phyloP scores from a whole-genome alignment of 2,797 vertebrate species.

The Meriones psammophilus region DNA sequence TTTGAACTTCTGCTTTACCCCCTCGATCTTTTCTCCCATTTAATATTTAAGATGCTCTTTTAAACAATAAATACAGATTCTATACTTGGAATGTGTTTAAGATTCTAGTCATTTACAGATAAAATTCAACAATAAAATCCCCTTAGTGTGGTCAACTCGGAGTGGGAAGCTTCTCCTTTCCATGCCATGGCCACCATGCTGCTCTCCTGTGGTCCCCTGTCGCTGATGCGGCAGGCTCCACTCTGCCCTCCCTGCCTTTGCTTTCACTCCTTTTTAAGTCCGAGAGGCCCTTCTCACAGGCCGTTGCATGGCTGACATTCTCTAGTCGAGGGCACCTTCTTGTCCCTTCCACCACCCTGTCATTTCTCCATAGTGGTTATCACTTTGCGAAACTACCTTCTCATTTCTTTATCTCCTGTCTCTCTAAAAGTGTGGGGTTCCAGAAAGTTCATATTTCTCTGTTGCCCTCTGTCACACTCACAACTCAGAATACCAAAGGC shows the following conservation, averaged over 20 bases:
- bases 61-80: background rate
- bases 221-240: background rate
- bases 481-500: background rate
- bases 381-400: background rate
- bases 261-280: background rate
- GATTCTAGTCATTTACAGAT: background rate
- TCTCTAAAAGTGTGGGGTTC: background rate
- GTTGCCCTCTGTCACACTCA: background rate
- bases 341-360: background rate
- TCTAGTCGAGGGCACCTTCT: too few relatives aligned
- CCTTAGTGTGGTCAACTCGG: background rate
- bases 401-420: conserved; percentile 22
- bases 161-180: background rate
- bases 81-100: background rate
- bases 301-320: background rate
- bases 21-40: background rate
- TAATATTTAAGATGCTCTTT: background rate
- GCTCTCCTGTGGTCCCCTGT: background rate
- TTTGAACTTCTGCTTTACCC: background rate
- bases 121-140: background rate
- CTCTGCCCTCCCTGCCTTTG: background rate
- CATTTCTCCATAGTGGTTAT: background rate
- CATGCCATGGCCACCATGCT: background rate
- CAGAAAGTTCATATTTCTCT: background rate
- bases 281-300: background rate